Evolutionary conservation across 2,113 vertebrate species (phyloP), one percentile per base, ranked within the genome.

Genomic region (Vicugna pacos): DNA sequence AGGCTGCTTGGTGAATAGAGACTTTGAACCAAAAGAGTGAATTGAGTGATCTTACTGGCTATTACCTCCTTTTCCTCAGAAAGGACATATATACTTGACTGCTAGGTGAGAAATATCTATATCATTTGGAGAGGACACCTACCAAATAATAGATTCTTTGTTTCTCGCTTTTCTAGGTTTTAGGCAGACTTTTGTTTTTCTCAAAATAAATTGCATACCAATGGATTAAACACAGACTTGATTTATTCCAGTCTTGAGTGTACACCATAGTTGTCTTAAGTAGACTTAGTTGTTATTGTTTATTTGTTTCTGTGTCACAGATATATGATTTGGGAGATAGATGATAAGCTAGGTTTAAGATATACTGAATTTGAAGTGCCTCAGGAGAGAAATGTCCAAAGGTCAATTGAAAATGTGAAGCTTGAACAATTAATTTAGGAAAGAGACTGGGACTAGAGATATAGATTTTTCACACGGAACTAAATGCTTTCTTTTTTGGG

Each of bases 181-280:
- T 89, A 70, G 88, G 35, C 9, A 69, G 62, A 67, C 76, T 75
- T 93, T 97, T 10, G 48, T 79, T 94, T 73, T 94, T 95, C 87
- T 94, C n/a, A 88, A 58, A 81, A 76, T 93, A 88, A 77, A 50
- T 80, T 65, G 35, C 24, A 38, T 9, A 73, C 17, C 54, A 56
- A 50, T 72, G 20, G 32, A 24, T 48, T 91, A 94, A 83, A 90
- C 3, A 84, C 26, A 65, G 73, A 75, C 32, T 85, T 65, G 46
- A 67, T 58, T 65, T 38, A 69, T 62, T 73, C 38, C 50, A 77
- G 35, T 89, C 32, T 89, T 89, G 42, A 72, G 17, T 86, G 17
- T 85, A 50, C 11, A 60, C 54, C 30, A 24, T 46, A 72, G 10
- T 50, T 69, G 65, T 54, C 54, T 93, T 56, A 17, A 92, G 48